Conservation (phyloP, 1,140 invertebrate species). For the Stenopsyche tienmushanensis region DNA sequence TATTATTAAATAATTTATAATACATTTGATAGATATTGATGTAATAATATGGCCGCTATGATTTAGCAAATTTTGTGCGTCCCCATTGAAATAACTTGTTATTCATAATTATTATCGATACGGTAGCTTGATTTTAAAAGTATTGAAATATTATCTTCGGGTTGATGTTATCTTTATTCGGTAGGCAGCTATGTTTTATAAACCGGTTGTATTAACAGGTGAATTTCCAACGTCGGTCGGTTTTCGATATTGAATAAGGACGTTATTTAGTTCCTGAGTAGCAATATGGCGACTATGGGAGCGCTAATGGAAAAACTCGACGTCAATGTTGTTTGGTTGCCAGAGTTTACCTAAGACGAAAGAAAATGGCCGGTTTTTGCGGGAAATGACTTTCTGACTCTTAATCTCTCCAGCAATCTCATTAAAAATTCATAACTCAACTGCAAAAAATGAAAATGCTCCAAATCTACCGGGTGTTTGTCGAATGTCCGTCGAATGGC, state of each 20-base stretch:
- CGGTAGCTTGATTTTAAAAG: no score
- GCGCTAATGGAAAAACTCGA: slow-evolving; percentile 37
- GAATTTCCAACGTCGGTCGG: no score
- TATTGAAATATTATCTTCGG: no score
- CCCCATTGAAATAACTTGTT: no score
- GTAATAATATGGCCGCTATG: no score
- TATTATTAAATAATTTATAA: no score
- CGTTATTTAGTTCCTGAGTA: slow-evolving; percentile 25
- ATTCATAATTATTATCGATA: no score
- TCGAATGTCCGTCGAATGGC: not conserved
- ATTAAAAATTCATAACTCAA: slow-evolving; percentile 61
- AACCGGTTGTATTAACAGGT: no score
- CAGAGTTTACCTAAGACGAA: slow-evolving; percentile 36
- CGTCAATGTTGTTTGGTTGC: slow-evolving; percentile 36
- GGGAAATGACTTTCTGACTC: slow-evolving; percentile 60
- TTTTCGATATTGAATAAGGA: slow-evolving; percentile 25
- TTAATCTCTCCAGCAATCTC: slow-evolving; percentile 58
- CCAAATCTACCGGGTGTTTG: slow-evolving; percentile 23
- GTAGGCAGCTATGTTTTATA: no score
- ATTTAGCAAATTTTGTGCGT: no score
- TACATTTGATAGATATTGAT: no score
- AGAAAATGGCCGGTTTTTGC: slow-evolving; percentile 41
- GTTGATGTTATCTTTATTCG: no score
- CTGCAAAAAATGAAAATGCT: slow-evolving; percentile 54
- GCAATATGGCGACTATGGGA: slow-evolving; percentile 1